Evolutionary conservation across 2,113 vertebrate species (phyloP), one percentile per base, ranked within the genome.

Genomic region (Otus sunia): DNA sequence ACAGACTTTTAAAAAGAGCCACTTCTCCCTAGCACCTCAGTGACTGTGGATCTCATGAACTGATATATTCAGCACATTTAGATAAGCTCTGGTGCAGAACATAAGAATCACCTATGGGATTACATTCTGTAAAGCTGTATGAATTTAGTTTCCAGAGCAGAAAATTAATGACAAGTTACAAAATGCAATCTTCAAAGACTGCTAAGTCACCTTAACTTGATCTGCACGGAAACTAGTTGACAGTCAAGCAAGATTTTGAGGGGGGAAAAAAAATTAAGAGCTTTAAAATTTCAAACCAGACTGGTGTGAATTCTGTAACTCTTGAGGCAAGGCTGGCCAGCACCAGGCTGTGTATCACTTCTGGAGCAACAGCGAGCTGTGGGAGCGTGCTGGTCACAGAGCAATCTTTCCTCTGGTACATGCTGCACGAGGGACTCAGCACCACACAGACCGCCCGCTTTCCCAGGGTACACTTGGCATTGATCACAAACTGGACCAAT

Each of bases 121-220:
- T 88, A 92, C 72, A 63, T 86, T 58, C 90, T 71, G 68, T 62
- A 93, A 93, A 92, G 76, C 78, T 88, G 45, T 11, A 73, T 6
- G 56, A 93, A 72, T 94, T 92, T 47, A 32, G n/a, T n/a, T 88
- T 45, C 90, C 88, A 86, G 79, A 92, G 96, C 90, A 95, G 76
- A 86, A 88, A 95, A 88, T 93, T 84, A 93, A 88, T 60, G 60
- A 36, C 1, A 7, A 85, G 76, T 90, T 95, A 95, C 39, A 83
- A 59, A 92, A 88, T 30, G 60, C 39, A 23, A 72, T 76, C 87
- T 90, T 86, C 94, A 94, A 90, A 92, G 68, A 19, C 49, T 90
- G 91, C 58, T 71, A 83, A 72, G 78, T 56, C 92, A 82, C 55
- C 78, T 77, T 52, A 87, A 62, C 80, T 68, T 27, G 32, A 82